Percentiles rank a stretch among this genome's conserved stretches.
phyloP scores from a whole-genome alignment of 2,888 invertebrate genomes.

The Xanthostigma xanthostigma region DNA sequence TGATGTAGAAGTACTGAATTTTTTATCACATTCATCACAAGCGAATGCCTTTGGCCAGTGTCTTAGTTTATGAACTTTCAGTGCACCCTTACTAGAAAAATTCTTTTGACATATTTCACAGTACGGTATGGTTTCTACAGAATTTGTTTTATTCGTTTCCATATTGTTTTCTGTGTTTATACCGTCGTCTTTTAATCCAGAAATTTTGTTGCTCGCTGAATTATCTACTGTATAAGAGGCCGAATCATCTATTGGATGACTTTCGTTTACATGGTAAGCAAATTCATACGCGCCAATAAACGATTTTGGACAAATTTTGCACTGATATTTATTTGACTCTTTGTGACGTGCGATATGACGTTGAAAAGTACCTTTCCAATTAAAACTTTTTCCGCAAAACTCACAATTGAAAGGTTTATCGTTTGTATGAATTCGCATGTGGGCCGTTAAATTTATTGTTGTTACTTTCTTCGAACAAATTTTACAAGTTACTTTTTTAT shows the following conservation, averaged over 20 bases:
- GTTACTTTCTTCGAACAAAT: not conserved
- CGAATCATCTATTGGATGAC: not conserved
- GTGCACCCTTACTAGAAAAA: not conserved
- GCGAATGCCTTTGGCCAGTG: too few species aligned
- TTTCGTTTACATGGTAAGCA: not conserved
- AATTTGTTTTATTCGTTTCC: not conserved
- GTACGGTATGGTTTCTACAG: not conserved
- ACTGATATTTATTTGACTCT: conserved; percentile 1
- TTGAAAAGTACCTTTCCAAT: conserved; percentile 3
- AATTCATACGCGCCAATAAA: not conserved
- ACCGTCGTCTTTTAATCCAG: too few species aligned
- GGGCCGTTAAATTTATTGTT: not conserved
- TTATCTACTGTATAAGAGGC: too few species aligned
- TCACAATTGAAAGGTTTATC: not conserved
- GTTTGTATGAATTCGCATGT: conserved; percentile 4
- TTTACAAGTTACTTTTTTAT: not conserved
- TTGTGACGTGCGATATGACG: conserved; percentile 6
- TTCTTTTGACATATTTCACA: not conserved
- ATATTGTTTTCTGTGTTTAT: too few species aligned
- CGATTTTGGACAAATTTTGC: conserved; percentile 1
- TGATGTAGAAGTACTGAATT: too few species aligned
- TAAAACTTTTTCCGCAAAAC: conserved; percentile 6
- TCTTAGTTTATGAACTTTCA: not conserved
- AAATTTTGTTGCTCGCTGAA: too few species aligned
- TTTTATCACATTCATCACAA: too few species aligned